Conservation (phyloP, 2,113 vertebrate genomes). For the Dryoscopus gambensis region DNA sequence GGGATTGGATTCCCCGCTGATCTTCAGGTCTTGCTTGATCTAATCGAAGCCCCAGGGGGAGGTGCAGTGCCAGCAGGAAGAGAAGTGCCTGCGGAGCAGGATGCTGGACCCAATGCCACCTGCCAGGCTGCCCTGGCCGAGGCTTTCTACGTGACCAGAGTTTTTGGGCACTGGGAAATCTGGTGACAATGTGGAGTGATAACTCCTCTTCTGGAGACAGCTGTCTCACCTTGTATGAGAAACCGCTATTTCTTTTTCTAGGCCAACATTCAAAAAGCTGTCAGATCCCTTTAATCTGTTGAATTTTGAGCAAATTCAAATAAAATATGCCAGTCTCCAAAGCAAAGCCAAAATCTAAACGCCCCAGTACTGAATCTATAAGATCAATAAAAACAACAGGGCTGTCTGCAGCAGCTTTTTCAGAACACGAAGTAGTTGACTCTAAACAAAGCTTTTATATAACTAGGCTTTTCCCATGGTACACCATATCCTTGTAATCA, state of each 20-base stretch:
- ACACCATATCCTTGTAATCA: not conserved
- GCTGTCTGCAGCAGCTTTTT: not conserved
- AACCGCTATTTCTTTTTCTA: conserved; percentile 4
- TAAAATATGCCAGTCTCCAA: conserved; percentile 4
- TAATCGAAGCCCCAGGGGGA: not conserved
- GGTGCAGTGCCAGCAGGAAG: not conserved
- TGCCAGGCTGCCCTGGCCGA: not conserved
- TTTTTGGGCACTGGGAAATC: not conserved
- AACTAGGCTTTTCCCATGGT: not conserved
- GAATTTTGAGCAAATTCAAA: conserved; percentile 12
- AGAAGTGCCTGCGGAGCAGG: not conserved
- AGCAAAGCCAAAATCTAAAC: conserved; percentile 14
- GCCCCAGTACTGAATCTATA: conserved; percentile 8
- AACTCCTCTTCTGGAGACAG: conserved; percentile 19
- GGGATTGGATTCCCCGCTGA: not conserved
- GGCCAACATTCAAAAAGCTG: conserved; percentile 11
- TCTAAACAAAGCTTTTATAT: conserved; percentile 14
- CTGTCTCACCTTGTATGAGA: conserved; percentile 37
- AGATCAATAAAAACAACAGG: conserved; percentile 26
- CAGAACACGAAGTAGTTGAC: not conserved
- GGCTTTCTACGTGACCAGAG: not conserved
- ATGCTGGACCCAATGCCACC: not conserved
- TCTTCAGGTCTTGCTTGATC: not conserved
- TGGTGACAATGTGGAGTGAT: not conserved
- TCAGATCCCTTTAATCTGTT: conserved; percentile 15